phyloP scores from a whole-genome alignment of 2,888 invertebrate genomes.

The Agonopterix arenella region DNA sequence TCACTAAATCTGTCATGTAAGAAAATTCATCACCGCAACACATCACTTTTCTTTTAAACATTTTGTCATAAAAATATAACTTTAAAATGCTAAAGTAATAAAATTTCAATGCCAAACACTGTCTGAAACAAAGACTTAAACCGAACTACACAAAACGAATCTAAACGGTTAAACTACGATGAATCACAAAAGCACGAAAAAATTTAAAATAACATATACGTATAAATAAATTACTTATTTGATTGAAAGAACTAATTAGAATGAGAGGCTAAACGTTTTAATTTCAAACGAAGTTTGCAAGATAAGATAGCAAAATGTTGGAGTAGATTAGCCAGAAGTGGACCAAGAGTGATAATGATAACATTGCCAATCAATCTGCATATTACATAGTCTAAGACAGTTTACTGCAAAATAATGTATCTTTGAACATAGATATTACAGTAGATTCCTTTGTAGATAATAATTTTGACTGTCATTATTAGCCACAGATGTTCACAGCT shows the following conservation, averaged over 20 bases:
- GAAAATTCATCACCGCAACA: constrained; percentile 41
- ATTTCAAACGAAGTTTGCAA: not conserved
- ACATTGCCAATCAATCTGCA: too few species aligned
- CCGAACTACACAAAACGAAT: not conserved
- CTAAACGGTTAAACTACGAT: not conserved
- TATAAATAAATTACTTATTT: not conserved
- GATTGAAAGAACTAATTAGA: not conserved
- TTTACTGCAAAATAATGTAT: too few species aligned
- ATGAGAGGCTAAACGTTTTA: not conserved
- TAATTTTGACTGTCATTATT: too few species aligned
- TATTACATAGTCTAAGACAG: too few species aligned
- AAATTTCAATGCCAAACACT: not conserved
- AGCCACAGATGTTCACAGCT: too few species aligned
- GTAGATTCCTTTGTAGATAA: too few species aligned
- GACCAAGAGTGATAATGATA: constrained; percentile 42
- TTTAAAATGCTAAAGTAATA: not conserved
- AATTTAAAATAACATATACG: not conserved
- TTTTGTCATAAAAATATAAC: constrained; percentile 4
- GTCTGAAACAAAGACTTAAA: not conserved
- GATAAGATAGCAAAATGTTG: constrained; percentile 21
- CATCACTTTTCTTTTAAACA: constrained; percentile 25
- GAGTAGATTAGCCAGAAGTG: constrained; percentile 28
- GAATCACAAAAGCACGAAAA: not conserved
- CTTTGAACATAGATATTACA: too few species aligned
- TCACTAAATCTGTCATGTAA: constrained; percentile 31